phyloP scores from a whole-genome alignment of 2,888 invertebrate species.

The Archaeoteleia sp. region DNA sequence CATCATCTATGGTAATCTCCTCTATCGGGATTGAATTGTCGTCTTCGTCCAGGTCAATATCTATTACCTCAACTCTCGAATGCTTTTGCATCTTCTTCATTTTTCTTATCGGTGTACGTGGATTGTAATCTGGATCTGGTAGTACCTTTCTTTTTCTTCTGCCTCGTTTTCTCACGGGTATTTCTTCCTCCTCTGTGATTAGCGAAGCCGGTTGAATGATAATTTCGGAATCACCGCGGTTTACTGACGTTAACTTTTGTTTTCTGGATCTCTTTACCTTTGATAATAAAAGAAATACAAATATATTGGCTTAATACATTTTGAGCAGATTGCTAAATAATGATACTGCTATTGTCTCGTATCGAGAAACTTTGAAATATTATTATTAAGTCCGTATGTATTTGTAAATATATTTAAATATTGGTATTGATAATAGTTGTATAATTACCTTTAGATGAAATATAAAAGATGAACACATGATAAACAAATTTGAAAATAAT shows the following conservation, averaged over 20 bases:
- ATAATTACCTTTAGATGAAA: too few species aligned
- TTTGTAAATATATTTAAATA: too few species aligned
- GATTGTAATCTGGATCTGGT: constrained; percentile 61
- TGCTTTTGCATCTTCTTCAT: constrained; percentile 55
- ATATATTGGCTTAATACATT: background rate
- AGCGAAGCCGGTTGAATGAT: constrained; percentile 71
- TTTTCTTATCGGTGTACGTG: constrained; percentile 55
- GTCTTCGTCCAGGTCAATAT: constrained; percentile 67
- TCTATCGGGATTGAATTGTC: constrained; percentile 58
- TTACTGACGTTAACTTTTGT: constrained; percentile 70
- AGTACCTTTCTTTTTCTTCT: constrained; percentile 62
- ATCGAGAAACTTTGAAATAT: too few species aligned
- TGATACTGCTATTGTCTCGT: background rate
- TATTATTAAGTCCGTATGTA: too few species aligned
- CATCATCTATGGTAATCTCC: constrained; percentile 68
- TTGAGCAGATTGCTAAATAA: background rate
- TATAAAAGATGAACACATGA: too few species aligned
- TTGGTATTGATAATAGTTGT: too few species aligned
- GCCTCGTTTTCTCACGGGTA: constrained; percentile 58
- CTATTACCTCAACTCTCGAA: constrained; percentile 67
- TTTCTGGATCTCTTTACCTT: constrained; percentile 70
- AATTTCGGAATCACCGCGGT: constrained; percentile 72
- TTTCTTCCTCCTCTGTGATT: constrained; percentile 61
- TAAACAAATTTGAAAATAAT: too few species aligned
- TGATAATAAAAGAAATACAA: constrained; percentile 18